Evolutionary conservation across 2,797 vertebrate species (phyloP).

Genomic region (Tarsius wallacei): DNA sequence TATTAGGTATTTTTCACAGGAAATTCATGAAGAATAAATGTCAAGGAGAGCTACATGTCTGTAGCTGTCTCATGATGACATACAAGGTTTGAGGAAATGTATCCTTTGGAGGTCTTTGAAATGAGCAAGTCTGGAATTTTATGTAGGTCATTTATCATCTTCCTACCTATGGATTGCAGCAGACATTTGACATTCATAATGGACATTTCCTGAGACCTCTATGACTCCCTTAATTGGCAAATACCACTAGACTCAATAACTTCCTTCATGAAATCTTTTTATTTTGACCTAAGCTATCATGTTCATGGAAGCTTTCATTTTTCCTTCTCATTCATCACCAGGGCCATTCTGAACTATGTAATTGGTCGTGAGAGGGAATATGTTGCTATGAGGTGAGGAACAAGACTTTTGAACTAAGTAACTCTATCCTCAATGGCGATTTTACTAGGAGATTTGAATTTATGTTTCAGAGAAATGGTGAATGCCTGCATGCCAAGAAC

Average conservation of each 20-base stretch:
- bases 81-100: background rate
- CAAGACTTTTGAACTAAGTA: background rate
- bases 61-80: background rate
- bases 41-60: slow-evolving; percentile 52
- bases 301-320: background rate
- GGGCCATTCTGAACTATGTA: background rate
- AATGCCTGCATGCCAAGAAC: background rate
- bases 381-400: background rate
- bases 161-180: slow-evolving; percentile 1
- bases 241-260: slow-evolving; percentile 61
- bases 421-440: background rate
- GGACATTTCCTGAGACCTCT: slow-evolving; percentile 65
- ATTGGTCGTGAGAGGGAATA: background rate
- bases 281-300: background rate
- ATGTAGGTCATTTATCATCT: slow-evolving; percentile 7
- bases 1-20: slow-evolving; percentile 62
- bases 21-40: slow-evolving; percentile 56
- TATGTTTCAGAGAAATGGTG: slow-evolving; percentile 1
- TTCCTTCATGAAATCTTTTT: slow-evolving; percentile 59
- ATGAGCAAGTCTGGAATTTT: slow-evolving; percentile 61
- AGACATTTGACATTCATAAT: slow-evolving; percentile 62
- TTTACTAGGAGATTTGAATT: slow-evolving; percentile 59
- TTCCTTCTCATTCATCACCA: slow-evolving; percentile 7
- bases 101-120: background rate
- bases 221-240: slow-evolving; percentile 60